Evolutionary conservation across 1,140 invertebrate species (phyloP).

Genomic region (Pectinophora gossypiella): DNA sequence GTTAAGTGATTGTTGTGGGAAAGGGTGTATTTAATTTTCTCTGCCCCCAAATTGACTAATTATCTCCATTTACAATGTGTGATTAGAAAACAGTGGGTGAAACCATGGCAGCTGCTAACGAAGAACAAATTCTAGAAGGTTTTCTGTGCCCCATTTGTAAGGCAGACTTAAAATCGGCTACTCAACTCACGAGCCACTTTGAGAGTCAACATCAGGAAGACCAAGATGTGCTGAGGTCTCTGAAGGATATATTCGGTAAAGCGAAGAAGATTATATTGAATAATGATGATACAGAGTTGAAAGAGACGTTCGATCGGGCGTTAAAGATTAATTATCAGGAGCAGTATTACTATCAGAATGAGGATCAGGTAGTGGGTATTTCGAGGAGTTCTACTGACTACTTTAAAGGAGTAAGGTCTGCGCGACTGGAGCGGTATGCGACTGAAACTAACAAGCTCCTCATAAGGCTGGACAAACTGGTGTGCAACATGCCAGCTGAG

Average conservation of each 20-base stretch:
- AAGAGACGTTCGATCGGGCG: slow-evolving; percentile 74
- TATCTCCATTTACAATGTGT: slow-evolving; percentile 19
- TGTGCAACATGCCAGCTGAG: slow-evolving; percentile 88
- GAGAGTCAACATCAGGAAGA: slow-evolving; percentile 92
- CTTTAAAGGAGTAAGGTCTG: slow-evolving; percentile 83
- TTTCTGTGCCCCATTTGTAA: slow-evolving; percentile 96
- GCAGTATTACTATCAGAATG: slow-evolving; percentile 59
- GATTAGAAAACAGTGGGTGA: slow-evolving; percentile 11
- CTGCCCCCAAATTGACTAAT: background rate
- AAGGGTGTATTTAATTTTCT: background rate
- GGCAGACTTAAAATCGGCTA: slow-evolving; percentile 89
- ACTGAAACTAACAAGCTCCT: slow-evolving; percentile 97
- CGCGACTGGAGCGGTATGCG: slow-evolving; percentile 88
- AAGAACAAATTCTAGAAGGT: slow-evolving; percentile 87
- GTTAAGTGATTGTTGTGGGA: background rate
- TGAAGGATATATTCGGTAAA: slow-evolving; percentile 93
- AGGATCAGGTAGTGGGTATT: slow-evolving; percentile 81
- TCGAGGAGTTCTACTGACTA: slow-evolving; percentile 83
- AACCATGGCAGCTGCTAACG: slow-evolving; percentile 57
- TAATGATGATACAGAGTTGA: slow-evolving; percentile 80
- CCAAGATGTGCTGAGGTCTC: slow-evolving; percentile 91
- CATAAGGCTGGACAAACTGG: slow-evolving; percentile 94
- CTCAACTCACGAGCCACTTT: slow-evolving; percentile 90
- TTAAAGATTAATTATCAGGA: slow-evolving; percentile 65
- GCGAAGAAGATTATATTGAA: slow-evolving; percentile 93